Percentiles rank a stretch among this genome's conserved stretches.
phyloP scores from a whole-genome alignment of 2,797 vertebrate species.

The Sandelia bainsii region DNA sequence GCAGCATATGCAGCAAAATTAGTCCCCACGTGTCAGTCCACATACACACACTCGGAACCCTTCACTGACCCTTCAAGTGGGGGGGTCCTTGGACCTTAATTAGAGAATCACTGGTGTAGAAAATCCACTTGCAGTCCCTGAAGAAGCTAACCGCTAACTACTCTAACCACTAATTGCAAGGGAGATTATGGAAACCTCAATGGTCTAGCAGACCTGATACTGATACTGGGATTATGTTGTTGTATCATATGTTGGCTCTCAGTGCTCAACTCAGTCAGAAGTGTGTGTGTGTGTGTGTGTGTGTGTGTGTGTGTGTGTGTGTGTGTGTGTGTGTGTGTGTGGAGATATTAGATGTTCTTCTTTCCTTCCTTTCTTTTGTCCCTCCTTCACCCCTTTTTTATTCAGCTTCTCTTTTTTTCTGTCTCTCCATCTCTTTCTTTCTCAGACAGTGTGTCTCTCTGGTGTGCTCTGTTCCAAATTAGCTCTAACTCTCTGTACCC shows the following conservation, averaged over 20 bases:
- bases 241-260: constrained; percentile 54
- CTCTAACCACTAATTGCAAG: constrained; percentile 72
- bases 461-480: constrained; percentile 76
- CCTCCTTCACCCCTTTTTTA: background rate
- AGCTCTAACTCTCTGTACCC: constrained; percentile 62
- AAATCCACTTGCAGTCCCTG: constrained; percentile 72
- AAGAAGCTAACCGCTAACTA: constrained; percentile 73
- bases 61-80: constrained; percentile 42
- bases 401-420: background rate
- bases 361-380: constrained; percentile 29
- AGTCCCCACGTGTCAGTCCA: constrained; percentile 8
- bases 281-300: constrained; percentile 18
- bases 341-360: constrained; percentile 25
- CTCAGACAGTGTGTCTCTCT: constrained; percentile 68
- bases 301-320: background rate
- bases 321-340: constrained; percentile 4
- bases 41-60: constrained; percentile 22
- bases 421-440: constrained; percentile 40
- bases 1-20: background rate
- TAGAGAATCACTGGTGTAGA: constrained; percentile 49
- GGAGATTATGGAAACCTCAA: constrained; percentile 61
- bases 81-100: constrained; percentile 46
- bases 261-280: constrained; percentile 33
- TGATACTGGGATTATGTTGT: constrained; percentile 69
- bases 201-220: constrained; percentile 59